A percentile compares a stretch with the other conserved stretches of the same genome.
phyloP scores from a whole-genome alignment of 2,888 invertebrate species.

The Limulus polyphemus region DNA sequence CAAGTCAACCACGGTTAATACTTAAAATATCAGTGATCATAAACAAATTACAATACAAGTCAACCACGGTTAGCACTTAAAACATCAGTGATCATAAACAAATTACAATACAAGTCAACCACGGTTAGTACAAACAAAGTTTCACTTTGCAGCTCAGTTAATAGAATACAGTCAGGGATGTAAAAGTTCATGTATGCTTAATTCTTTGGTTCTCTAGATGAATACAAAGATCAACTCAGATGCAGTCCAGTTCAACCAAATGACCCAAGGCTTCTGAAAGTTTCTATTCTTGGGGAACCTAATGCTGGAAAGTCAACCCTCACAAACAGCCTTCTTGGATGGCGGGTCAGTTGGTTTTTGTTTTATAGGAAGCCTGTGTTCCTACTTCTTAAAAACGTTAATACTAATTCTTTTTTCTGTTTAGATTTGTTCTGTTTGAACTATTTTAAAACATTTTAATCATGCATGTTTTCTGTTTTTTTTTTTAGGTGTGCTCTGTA shows the following conservation, averaged over 20 bases:
- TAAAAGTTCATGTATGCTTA: no score
- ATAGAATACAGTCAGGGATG: no score
- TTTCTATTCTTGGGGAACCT: conserved; percentile 81
- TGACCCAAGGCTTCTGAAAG: conserved; percentile 32
- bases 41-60: no score
- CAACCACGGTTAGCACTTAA: no score
- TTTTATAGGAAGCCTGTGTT: neutral
- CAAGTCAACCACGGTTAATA: no score
- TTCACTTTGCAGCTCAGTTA: no score
- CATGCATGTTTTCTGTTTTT: neutral
- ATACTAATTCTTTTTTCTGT: conserved; percentile 22
- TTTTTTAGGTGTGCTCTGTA: conserved; percentile 64
- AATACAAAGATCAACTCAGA: conserved; percentile 8
- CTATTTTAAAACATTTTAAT: neutral
- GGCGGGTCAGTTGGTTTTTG: conserved; percentile 33
- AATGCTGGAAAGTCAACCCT: conserved; percentile 94
- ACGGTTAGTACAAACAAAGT: no score
- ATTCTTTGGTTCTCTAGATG: no score
- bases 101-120: no score
- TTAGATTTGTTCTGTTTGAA: neutral
- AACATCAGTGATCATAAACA: no score
- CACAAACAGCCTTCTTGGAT: conserved; percentile 68
- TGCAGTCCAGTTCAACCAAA: conserved; percentile 26
- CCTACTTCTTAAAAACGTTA: conserved; percentile 6
- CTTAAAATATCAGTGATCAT: no score